Base-by-base conservation (phyloP, 2,888 invertebrate genomes). In the Cephus runcator region DNA sequence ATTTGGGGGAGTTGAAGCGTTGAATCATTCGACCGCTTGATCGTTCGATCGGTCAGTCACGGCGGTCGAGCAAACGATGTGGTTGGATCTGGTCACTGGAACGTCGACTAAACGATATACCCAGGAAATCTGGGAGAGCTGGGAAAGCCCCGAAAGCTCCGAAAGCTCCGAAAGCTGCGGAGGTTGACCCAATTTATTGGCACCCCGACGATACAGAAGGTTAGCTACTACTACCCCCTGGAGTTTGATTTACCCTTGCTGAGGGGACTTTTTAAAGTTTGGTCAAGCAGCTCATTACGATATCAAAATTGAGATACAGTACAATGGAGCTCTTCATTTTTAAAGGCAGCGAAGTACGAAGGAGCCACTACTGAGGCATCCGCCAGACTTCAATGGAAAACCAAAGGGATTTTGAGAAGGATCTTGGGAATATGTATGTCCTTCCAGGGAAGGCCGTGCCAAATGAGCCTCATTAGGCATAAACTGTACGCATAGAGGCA, bases 381-480 rank as follows among this genome's bases (percentile, higher is more conserved):
- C 23, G 23, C 23, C 9, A 23, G 56, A 23, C 23, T 56, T 1
- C 0, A 56, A 23, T 56, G 56, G 23, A 56, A 56, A 56, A 56
- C 56, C 56, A 23, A 23, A 23, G 23, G 23, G 23, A 56, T 6
- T 9, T 56, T 6, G 2, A 56, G 23, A 23, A 56, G 23, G 9
- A 56, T 9, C 15, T 23, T 56, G 56, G 56, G 1, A 56, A 56
- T 9, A 23, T 23, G 56, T 12, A 23, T 56, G 56, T 56, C 23
- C 56, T 56, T 56, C 23, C 23, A 69, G 30, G 73, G 76, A 76
- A 77, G 77, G 81, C 81, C 85, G 84, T 84, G 84, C 85, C 84
- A 83, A 88, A 88, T 85, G 84, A 87, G 88, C 84, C 86, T 86
- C 88, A 85, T 88, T 88, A 88, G 83, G 81, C 83, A 85, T 81